A percentile compares a stretch with the other conserved stretches of the same genome.
Evolutionary conservation across 2,888 invertebrate species (phyloP).

Genomic region (Eupithecia pulchellata): DNA sequence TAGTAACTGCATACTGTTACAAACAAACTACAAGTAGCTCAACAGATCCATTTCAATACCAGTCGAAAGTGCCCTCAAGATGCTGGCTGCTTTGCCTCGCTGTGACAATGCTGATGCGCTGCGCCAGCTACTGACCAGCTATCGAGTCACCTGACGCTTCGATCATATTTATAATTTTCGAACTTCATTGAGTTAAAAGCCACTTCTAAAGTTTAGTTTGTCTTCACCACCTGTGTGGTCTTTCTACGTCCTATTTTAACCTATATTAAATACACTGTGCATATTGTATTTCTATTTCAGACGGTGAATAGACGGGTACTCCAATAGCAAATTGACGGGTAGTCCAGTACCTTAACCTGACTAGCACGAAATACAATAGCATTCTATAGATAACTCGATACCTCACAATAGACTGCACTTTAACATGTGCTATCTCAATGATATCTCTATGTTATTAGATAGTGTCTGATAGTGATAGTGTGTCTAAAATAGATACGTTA

Average conservation of each 20-base stretch:
- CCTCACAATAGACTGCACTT: neutral
- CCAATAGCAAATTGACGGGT: conserved; percentile 1
- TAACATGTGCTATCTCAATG: too few species aligned
- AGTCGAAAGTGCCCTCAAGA: too few species aligned
- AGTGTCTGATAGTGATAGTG: too few species aligned
- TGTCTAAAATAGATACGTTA: too few species aligned
- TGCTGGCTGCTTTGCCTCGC: too few species aligned
- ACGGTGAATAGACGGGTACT: conserved; percentile 14
- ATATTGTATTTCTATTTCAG: conserved; percentile 28
- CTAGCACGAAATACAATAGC: neutral
- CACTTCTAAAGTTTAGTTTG: conserved; percentile 7
- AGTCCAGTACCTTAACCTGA: neutral
- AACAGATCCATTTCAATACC: too few species aligned
- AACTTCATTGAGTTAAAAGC: neutral
- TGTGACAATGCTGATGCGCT: too few species aligned
- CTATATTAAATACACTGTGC: conserved; percentile 40
- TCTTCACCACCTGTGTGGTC: conserved; percentile 24
- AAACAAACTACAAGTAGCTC: too few species aligned
- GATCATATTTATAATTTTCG: neutral
- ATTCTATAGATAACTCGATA: neutral
- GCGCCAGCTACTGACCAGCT: too few species aligned
- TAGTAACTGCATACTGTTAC: too few species aligned
- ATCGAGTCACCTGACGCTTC: too few species aligned
- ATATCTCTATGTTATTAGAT: too few species aligned
- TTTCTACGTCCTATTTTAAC: conserved; percentile 26